Evolutionary conservation across 1,140 invertebrate species (phyloP).

Genomic region (Riptortus pedestris): DNA sequence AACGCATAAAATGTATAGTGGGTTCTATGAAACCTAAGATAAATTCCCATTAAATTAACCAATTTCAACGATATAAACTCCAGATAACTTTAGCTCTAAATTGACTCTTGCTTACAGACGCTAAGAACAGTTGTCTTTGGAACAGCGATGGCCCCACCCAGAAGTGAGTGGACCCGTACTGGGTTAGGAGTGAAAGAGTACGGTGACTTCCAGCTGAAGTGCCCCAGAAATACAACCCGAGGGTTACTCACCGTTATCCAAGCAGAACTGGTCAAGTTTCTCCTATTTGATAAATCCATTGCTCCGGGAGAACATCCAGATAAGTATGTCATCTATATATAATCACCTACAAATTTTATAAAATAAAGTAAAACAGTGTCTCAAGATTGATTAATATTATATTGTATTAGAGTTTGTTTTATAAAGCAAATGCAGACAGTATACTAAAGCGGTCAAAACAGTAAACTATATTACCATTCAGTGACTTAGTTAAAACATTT

Average conservation of each 20-base stretch:
- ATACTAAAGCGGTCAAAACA: no score
- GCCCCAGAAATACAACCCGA: constrained; percentile 50
- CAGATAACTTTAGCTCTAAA: neutral
- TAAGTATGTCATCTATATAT: constrained; percentile 38
- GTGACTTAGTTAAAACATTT: neutral
- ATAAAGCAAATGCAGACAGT: neutral
- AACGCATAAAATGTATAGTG: no score
- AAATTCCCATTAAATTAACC: neutral
- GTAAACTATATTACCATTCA: no score
- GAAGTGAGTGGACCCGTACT: constrained; percentile 51
- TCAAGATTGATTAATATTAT: neutral
- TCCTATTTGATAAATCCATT: constrained; percentile 47
- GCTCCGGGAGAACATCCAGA: constrained; percentile 36
- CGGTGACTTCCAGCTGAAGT: constrained; percentile 47
- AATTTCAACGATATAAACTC: neutral
- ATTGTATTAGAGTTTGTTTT: no score
- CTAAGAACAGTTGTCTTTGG: constrained; percentile 48
- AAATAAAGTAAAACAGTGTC: neutral
- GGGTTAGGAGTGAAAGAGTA: constrained; percentile 47
- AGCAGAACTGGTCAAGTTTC: constrained; percentile 53
- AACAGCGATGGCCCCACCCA: constrained; percentile 46
- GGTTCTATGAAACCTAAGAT: neutral
- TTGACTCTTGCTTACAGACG: constrained; percentile 42
- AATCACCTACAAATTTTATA: no score
- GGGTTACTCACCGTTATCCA: constrained; percentile 54